phyloP scores from a whole-genome alignment of 2,113 vertebrate species.

The Astur gentilis region DNA sequence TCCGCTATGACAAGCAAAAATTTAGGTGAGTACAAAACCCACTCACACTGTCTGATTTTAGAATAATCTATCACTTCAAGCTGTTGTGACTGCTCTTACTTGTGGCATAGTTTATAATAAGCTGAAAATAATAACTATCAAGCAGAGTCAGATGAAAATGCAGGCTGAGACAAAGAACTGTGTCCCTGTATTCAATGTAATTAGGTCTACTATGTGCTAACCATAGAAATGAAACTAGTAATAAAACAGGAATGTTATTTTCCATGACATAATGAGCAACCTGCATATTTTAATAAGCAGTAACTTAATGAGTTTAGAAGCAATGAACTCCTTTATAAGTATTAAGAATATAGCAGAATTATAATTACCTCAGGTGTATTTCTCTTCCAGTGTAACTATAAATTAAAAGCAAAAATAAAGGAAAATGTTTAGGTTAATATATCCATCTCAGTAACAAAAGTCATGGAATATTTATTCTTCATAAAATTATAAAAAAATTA shows the following conservation, averaged over 20 bases:
- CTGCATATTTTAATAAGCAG: constrained; percentile 1
- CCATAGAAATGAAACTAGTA: neutral
- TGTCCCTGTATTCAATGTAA: neutral
- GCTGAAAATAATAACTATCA: constrained; percentile 10
- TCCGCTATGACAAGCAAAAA: neutral
- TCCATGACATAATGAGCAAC: neutral
- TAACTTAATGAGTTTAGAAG: constrained; percentile 15
- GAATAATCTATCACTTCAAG: neutral
- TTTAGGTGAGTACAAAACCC: neutral
- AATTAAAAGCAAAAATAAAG: neutral
- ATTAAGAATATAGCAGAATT: neutral
- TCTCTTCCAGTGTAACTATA: neutral
- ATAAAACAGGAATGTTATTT: constrained; percentile 12
- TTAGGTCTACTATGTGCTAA: neutral
- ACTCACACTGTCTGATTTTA: neutral
- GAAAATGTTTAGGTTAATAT: neutral
- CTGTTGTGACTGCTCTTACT: neutral
- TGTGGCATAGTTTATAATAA: neutral
- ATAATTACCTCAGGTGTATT: neutral
- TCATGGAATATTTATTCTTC: neutral
- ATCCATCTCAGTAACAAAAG: neutral
- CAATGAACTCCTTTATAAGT: neutral
- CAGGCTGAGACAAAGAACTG: neutral
- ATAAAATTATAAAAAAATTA: neutral
- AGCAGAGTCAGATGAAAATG: neutral